Conservation (phyloP, 2,113 vertebrate species). For the Entomyzon cyanotis region DNA sequence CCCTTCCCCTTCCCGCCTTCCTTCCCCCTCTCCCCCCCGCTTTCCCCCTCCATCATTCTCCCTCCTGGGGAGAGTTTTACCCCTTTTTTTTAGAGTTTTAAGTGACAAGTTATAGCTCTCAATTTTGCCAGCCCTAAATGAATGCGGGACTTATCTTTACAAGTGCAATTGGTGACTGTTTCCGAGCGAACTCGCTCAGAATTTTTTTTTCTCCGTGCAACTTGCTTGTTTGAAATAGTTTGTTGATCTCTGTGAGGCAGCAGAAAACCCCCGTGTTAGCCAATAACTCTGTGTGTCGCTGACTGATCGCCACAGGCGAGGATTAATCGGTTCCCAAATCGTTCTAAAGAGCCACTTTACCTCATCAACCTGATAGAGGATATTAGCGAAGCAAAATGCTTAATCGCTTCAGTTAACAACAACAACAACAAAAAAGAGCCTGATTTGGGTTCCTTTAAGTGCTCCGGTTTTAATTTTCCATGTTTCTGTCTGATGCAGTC, state of each 20-base stretch:
- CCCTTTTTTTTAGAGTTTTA: not conserved
- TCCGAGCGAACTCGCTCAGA: not conserved
- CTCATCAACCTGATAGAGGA: slow-evolving; percentile 56
- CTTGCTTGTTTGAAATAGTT: not conserved
- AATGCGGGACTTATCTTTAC: not conserved
- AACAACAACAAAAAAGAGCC: slow-evolving; percentile 44
- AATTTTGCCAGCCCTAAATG: not conserved
- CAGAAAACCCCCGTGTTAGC: not conserved
- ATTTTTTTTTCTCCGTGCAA: not conserved
- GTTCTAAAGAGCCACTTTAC: slow-evolving; percentile 49
- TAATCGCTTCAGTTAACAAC: slow-evolving; percentile 58
- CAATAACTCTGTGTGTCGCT: slow-evolving; percentile 5
- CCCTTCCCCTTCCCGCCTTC: not conserved
- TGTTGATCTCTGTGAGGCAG: not conserved
- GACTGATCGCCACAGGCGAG: slow-evolving; percentile 46
- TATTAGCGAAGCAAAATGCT: slow-evolving; percentile 45
- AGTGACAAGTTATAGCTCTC: not conserved
- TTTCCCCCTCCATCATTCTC: not conserved
- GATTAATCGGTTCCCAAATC: slow-evolving; percentile 55
- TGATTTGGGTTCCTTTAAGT: slow-evolving; percentile 32
- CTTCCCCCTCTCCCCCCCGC: not conserved
- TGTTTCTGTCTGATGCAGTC: slow-evolving; percentile 55
- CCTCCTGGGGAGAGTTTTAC: not conserved
- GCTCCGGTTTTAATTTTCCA: not conserved
- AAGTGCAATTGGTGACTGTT: not conserved